A percentile compares a stretch with the other conserved stretches of the same genome.
Conservation (phyloP, 2,797 vertebrate genomes). For the Myripristis jacobus region DNA sequence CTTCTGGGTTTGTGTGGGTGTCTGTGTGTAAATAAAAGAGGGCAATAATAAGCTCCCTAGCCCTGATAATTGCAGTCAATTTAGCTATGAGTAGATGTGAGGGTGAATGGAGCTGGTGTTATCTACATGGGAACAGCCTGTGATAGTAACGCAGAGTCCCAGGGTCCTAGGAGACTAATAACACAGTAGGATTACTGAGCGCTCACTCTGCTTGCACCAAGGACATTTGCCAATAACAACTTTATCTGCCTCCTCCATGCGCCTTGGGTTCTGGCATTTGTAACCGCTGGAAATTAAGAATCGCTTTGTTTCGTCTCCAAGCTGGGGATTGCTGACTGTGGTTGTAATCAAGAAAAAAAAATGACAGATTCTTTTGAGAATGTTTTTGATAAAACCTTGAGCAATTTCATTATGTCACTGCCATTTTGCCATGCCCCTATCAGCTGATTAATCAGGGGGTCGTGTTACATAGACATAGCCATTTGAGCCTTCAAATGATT, state of each 20-base stretch:
- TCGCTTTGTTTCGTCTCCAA: slow-evolving; percentile 88
- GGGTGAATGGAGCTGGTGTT: slow-evolving; percentile 83
- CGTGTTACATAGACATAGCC: slow-evolving; percentile 45
- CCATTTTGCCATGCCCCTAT: slow-evolving; percentile 64
- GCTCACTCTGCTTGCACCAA: slow-evolving; percentile 85
- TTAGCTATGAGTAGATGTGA: slow-evolving; percentile 85
- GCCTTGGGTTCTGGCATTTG: slow-evolving; percentile 87
- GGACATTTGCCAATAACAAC: slow-evolving; percentile 93
- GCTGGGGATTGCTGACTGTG: slow-evolving; percentile 80
- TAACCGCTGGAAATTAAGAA: slow-evolving; percentile 90
- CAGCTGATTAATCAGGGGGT: slow-evolving; percentile 70
- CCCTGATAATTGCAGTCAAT: slow-evolving; percentile 85
- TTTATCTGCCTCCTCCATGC: slow-evolving; percentile 94
- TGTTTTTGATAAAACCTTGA: slow-evolving; percentile 65
- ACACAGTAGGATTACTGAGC: slow-evolving; percentile 88
- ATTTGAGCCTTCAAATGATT: slow-evolving; percentile 45
- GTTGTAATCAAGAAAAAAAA: slow-evolving; percentile 70
- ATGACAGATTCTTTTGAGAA: slow-evolving; percentile 55
- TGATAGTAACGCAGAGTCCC: slow-evolving; percentile 88
- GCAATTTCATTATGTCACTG: slow-evolving; percentile 62
- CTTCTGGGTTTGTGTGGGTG: slow-evolving; percentile 59
- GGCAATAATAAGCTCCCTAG: slow-evolving; percentile 80
- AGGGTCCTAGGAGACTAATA: slow-evolving; percentile 92
- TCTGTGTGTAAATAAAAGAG: slow-evolving; percentile 78
- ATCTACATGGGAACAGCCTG: slow-evolving; percentile 93